These are phyloP conservation scores for Malacoctenus gilli DNA, from an alignment of 2,797 vertebrate species.

Conservation along the genomic window DNA sequence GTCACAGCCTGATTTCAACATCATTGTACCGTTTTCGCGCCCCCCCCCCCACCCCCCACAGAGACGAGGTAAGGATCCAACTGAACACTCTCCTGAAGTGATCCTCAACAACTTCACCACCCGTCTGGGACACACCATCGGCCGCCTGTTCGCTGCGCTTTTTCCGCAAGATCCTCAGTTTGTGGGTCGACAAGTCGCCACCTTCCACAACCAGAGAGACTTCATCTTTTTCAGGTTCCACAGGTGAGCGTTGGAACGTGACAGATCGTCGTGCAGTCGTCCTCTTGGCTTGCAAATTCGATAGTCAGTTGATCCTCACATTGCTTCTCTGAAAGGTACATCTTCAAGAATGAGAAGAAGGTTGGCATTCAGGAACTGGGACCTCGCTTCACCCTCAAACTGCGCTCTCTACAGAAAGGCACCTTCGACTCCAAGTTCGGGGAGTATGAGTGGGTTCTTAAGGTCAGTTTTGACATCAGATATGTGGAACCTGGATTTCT, in stretches of 20 bases:
- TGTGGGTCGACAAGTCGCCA: conserved; percentile 93
- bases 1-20: too few species aligned
- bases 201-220: conserved; percentile 98
- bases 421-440: conserved; percentile 98
- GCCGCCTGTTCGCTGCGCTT: conserved; percentile 93
- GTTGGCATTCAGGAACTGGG: conserved; percentile 99
- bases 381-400: conserved; percentile 96
- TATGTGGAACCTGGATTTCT: too few species aligned
- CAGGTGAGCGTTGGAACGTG: conserved; percentile 84
- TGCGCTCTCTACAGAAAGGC: conserved; percentile 96
- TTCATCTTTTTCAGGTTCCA: conserved; percentile 98
- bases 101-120: conserved; percentile 97
- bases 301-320: neutral
- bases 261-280: too few species aligned
- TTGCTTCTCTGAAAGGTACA: conserved; percentile 83
- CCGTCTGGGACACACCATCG: conserved; percentile 92
- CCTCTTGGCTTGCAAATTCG: neutral
- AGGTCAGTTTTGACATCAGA: conserved; percentile 84
- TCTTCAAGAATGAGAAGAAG: conserved; percentile 97
- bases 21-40: too few species aligned
- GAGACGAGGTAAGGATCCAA: conserved; percentile 92
- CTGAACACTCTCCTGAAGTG: conserved; percentile 91
- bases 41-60: too few species aligned
- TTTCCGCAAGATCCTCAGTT: conserved; percentile 96
- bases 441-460: conserved; percentile 98